These are phyloP conservation scores for Paramormyrops kingsleyae DNA, from an alignment of 2,113 vertebrate genomes.

Conservation along the genomic window DNA sequence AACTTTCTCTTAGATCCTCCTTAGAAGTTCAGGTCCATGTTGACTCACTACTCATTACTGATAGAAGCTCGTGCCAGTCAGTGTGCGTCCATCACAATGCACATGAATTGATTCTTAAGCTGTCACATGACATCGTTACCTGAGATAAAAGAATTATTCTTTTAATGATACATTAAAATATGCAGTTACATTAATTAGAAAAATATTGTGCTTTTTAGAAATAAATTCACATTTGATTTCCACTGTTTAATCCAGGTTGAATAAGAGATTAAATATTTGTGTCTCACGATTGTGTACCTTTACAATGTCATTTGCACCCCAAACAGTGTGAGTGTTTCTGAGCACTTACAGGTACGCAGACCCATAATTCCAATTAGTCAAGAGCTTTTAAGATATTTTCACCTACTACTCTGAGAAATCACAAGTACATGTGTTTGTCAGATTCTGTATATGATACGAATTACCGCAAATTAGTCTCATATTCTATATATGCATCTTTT, in stretches of 20 bases:
- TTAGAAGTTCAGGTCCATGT: slow-evolving; percentile 3
- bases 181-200: background rate
- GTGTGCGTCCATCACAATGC: background rate
- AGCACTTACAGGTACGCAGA: background rate
- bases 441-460: background rate
- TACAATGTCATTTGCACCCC: background rate
- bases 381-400: background rate
- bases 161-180: background rate
- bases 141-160: background rate
- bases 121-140: background rate
- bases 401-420: background rate
- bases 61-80: background rate
- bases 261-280: background rate
- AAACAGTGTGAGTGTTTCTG: background rate
- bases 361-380: background rate
- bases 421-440: background rate
- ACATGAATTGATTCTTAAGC: background rate
- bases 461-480: background rate
- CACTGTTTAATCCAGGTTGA: background rate
- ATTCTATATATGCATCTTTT: background rate
- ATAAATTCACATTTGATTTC: background rate
- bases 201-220: background rate
- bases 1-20: background rate
- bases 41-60: background rate
- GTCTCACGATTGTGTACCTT: background rate